Evolutionary conservation across 35 echinoderm and acorn worm genomes (phyloP).

Genomic region (Nesometra sesokonis): DNA sequence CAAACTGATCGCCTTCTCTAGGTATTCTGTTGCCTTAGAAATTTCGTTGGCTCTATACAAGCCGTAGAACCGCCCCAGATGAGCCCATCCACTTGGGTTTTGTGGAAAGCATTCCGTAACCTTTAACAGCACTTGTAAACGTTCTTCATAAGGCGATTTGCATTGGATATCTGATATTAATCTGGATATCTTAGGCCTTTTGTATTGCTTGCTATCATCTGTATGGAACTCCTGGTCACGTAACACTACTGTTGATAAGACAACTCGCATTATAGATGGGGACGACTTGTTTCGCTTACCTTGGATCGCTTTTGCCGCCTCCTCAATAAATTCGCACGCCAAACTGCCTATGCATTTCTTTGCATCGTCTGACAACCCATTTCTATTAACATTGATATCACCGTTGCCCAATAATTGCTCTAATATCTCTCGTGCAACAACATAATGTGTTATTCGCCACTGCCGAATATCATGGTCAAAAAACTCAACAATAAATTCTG

Average conservation of each 20-base stretch:
- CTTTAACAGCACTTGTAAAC: background rate
- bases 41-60: background rate
- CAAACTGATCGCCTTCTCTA: constrained; percentile 1
- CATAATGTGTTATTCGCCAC: constrained; percentile 33
- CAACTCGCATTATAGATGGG: background rate
- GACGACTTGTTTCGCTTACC: background rate
- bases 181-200: constrained; percentile 2
- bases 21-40: background rate
- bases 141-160: background rate
- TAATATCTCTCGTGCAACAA: constrained; percentile 34
- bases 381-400: background rate
- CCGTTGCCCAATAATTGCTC: constrained; percentile 5
- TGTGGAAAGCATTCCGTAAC: constrained; percentile 17
- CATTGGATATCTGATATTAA: constrained; percentile 17
- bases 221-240: background rate
- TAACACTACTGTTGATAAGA: constrained; percentile 3
- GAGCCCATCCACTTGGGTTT: constrained; percentile 14
- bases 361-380: background rate
- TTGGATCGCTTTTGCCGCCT: background rate
- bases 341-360: background rate
- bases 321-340: background rate
- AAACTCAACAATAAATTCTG: background rate
- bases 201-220: constrained; percentile 1
- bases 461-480: background rate
- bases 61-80: constrained; percentile 6